phyloP scores from a whole-genome alignment of 1,140 invertebrate genomes.

The Penaeus japonicus region DNA sequence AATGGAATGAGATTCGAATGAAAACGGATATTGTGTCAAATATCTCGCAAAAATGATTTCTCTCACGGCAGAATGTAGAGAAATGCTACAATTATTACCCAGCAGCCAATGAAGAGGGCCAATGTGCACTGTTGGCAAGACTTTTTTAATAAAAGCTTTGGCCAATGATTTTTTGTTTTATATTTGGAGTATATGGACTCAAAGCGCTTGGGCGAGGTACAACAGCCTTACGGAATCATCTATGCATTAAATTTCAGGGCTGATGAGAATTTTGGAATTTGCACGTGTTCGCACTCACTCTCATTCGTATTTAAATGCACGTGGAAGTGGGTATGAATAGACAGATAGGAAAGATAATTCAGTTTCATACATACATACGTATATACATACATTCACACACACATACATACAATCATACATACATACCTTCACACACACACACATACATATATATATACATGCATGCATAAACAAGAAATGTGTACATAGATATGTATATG shows the following conservation, averaged over 20 bases:
- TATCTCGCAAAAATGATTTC: not conserved
- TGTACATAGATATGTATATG: not conserved
- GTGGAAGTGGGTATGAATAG: not conserved
- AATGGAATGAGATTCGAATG: not conserved
- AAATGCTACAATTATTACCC: not conserved
- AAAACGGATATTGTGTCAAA: not conserved
- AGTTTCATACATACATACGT: not conserved
- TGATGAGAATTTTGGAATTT: not conserved
- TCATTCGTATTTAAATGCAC: not conserved
- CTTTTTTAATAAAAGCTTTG: no score
- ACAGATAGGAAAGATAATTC: not conserved
- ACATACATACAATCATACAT: not conserved
- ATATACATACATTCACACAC: not conserved
- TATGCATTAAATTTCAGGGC: not conserved
- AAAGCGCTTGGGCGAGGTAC: not conserved
- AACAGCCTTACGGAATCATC: not conserved
- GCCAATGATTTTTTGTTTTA: no score
- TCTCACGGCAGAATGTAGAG: no score
- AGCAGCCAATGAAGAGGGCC: no score
- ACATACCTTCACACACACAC: slow-evolving; percentile 17
- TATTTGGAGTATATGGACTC: not conserved
- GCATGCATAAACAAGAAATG: not conserved
- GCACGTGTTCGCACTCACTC: not conserved
- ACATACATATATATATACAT: not conserved
- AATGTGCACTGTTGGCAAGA: no score